Percentiles rank a stretch among this genome's conserved stretches.
phyloP scores from a whole-genome alignment of 2,113 vertebrate species.

The Mesembrinibis cayennensis region DNA sequence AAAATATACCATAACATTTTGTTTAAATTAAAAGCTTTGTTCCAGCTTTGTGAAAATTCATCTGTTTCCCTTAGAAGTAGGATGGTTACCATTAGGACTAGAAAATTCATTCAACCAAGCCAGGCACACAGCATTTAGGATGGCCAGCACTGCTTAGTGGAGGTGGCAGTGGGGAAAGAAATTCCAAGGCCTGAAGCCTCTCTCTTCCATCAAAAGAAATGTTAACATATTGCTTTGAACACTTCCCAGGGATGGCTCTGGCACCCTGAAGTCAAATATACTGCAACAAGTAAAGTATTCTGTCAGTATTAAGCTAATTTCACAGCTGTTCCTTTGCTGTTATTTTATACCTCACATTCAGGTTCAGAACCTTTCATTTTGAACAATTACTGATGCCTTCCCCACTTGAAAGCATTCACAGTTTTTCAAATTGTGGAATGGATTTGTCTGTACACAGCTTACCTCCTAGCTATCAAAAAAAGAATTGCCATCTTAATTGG shows the following conservation, averaged over 20 bases:
- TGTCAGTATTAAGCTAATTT: not conserved
- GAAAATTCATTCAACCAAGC: not conserved
- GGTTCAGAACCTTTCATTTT: not conserved
- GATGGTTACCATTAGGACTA: not conserved
- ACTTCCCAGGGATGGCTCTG: not conserved
- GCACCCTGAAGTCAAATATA: not conserved
- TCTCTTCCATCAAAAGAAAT: not conserved
- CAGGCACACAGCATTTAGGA: not conserved
- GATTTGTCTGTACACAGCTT: not conserved
- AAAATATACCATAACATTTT: not conserved
- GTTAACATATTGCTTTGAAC: not conserved
- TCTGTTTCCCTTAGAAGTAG: not conserved
- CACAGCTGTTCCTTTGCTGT: not conserved
- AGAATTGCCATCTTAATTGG: not conserved
- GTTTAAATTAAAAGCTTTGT: not conserved
- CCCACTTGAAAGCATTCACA: not conserved
- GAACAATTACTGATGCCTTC: not conserved
- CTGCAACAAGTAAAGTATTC: not conserved
- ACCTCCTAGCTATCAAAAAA: not conserved
- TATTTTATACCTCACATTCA: not conserved
- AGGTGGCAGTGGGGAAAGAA: not conserved
- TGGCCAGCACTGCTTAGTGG: not conserved
- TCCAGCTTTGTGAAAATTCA: not conserved
- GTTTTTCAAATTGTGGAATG: not conserved
- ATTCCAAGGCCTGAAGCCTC: not conserved